These are phyloP conservation scores for Butorides virescens DNA, from an alignment of 2,113 vertebrate species.

Conservation along the genomic window DNA sequence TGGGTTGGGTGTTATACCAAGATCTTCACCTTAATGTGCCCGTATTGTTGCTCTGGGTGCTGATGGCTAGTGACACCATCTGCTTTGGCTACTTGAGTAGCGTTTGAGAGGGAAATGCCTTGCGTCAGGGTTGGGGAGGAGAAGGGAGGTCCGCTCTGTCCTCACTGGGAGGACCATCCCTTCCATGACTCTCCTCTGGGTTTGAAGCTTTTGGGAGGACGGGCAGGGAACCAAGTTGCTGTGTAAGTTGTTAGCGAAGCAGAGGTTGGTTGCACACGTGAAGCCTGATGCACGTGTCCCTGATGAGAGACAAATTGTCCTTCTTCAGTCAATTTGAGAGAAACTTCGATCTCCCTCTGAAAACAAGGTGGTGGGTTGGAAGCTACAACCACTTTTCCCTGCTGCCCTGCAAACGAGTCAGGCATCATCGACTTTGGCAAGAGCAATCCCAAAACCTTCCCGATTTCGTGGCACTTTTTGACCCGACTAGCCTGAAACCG, in stretches of 20 bases:
- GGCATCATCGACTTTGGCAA: neutral
- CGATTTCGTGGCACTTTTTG: neutral
- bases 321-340: neutral
- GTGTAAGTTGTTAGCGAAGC: neutral
- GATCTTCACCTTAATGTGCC: neutral
- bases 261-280: neutral
- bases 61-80: neutral
- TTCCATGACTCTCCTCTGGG: neutral
- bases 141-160: neutral
- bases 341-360: neutral
- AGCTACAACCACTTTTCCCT: neutral
- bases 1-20: neutral
- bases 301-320: neutral
- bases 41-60: neutral
- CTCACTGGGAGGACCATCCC: neutral
- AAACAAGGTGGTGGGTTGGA: neutral
- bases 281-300: neutral
- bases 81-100: neutral
- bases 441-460: neutral
- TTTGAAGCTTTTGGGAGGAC: neutral
- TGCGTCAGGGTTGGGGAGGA: neutral
- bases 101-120: neutral
- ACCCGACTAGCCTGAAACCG: neutral
- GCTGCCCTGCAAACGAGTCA: too few species aligned
- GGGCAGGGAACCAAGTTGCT: neutral